phyloP scores from a whole-genome alignment of 2,797 vertebrate genomes.

The Potorous gilbertii region DNA sequence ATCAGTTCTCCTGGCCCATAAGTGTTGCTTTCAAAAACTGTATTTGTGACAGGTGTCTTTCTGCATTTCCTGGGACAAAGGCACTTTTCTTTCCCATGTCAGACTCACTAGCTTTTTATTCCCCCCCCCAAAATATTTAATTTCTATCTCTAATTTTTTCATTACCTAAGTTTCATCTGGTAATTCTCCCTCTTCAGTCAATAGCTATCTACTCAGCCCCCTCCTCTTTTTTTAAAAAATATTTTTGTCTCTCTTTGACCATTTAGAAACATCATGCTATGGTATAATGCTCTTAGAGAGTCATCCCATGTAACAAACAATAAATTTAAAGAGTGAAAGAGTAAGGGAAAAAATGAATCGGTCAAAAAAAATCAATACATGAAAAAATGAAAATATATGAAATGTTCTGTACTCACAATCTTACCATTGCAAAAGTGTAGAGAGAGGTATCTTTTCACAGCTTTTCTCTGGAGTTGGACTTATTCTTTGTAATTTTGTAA shows the following conservation, averaged over 20 bases:
- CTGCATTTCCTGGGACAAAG: constrained; percentile 68
- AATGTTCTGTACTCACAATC: neutral
- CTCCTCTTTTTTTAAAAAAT: no score
- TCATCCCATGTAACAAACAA: neutral
- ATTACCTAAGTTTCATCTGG: neutral
- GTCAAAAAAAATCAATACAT: neutral
- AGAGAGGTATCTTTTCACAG: neutral
- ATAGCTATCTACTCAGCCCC: no score
- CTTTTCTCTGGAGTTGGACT: neutral
- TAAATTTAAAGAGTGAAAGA: neutral
- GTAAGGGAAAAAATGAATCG: neutral
- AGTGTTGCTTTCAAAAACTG: constrained; percentile 39
- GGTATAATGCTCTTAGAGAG: neutral
- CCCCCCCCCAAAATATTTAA: neutral
- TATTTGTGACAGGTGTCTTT: constrained; percentile 61
- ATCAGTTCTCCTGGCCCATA: constrained; percentile 14
- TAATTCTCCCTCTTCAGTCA: neutral
- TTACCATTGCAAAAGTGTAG: neutral
- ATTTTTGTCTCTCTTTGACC: no score
- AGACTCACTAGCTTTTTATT: neutral
- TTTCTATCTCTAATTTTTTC: neutral
- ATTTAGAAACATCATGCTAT: no score
- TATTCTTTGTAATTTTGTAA: neutral
- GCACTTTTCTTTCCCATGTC: neutral
- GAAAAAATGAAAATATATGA: neutral